Conservation (phyloP, 2,888 invertebrate species). For the Spilarctia lutea region DNA sequence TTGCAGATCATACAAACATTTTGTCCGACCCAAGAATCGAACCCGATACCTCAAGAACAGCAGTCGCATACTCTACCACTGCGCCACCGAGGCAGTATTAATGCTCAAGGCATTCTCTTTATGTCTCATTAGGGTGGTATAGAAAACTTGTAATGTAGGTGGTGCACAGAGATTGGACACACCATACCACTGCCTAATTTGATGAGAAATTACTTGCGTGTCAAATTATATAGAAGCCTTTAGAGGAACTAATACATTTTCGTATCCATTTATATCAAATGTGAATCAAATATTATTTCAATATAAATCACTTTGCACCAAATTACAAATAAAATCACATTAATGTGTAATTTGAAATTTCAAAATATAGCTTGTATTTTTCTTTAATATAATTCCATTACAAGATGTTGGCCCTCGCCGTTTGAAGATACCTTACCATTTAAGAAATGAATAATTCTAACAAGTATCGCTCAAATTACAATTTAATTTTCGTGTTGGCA, state of each 20-base stretch:
- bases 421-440: conserved; percentile 20
- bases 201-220: no score
- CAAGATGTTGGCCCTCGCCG: conserved; percentile 24
- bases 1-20: no score
- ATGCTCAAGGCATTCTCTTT: no score
- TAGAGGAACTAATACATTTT: background rate
- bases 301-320: conserved; percentile 3
- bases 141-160: no score
- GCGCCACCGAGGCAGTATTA: no score
- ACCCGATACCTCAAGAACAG: no score
- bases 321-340: conserved; percentile 19
- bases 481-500: conserved; percentile 34
- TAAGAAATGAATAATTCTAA: conserved; percentile 35
- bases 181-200: background rate
- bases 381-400: conserved; percentile 33
- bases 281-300: background rate
- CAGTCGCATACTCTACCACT: no score
- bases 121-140: no score
- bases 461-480: conserved; percentile 33
- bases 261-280: background rate
- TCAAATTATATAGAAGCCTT: background rate
- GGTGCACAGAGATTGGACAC: no score
- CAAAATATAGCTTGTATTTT: conserved; percentile 17
- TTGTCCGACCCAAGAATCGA: no score
- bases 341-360: conserved; percentile 31